Conservation (phyloP, 2,113 vertebrate genomes). For the Piprites chloris region DNA sequence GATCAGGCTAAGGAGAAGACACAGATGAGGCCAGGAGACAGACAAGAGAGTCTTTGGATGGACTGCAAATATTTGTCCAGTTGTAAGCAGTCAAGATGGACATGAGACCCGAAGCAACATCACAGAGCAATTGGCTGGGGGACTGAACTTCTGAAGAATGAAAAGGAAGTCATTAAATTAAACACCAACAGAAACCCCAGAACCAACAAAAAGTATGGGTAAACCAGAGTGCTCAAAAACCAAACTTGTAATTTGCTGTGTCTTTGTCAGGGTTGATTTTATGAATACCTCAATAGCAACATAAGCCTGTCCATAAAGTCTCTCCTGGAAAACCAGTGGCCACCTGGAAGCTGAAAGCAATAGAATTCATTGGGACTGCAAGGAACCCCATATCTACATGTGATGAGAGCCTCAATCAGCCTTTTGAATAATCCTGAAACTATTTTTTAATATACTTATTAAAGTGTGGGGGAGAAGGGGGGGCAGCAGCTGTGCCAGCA, state of each 20-base stretch:
- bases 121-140: neutral
- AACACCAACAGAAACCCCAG: neutral
- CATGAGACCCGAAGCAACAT: neutral
- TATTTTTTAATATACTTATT: neutral
- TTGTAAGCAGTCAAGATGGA: neutral
- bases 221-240: neutral
- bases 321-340: neutral
- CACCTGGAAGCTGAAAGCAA: neutral
- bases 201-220: neutral
- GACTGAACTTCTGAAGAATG: neutral
- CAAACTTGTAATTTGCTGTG: neutral
- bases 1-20: neutral
- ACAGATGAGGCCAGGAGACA: neutral
- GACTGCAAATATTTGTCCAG: neutral
- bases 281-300: neutral
- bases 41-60: neutral
- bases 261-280: neutral
- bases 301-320: neutral
- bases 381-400: neutral
- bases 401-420: neutral
- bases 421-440: neutral
- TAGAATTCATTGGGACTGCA: neutral
- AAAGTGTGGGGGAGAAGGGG: accelerated
- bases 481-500: neutral
- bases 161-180: neutral